Conservation (phyloP, 2,113 vertebrate species). For the Stictonetta naevosa region DNA sequence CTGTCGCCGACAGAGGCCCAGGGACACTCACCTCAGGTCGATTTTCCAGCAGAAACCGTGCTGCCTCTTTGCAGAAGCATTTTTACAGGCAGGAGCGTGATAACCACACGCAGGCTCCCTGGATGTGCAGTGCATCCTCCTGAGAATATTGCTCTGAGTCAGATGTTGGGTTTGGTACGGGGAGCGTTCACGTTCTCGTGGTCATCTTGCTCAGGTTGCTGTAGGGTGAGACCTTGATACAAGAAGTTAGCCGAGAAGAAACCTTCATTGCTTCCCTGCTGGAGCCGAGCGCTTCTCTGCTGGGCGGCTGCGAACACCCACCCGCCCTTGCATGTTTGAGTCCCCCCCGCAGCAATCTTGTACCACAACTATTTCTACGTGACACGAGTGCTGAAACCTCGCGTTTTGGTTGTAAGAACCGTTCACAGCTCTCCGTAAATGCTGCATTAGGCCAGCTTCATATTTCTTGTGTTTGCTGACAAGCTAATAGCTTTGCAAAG, state of each 20-base stretch:
- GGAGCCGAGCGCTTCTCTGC: rapidly evolving
- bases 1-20: rapidly evolving
- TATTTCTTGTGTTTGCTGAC: not conserved
- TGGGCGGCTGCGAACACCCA: rapidly evolving
- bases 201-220: not conserved
- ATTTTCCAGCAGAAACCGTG: not conserved
- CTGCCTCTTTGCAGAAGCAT: not conserved
- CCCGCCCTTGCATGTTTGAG: not conserved
- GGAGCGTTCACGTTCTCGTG: not conserved
- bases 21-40: rapidly evolving
- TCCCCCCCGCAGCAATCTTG: not conserved
- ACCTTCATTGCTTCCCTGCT: not conserved
- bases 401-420: not conserved
- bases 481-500: not conserved
- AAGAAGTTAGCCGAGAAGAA: not conserved
- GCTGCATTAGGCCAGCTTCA: not conserved
- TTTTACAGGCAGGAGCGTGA: not conserved
- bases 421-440: not conserved
- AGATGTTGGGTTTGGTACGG: not conserved
- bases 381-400: not conserved
- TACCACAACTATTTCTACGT: not conserved
- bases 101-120: not conserved
- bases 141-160: rapidly evolving
- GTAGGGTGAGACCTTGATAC: not conserved
- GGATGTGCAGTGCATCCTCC: not conserved